phyloP scores from a whole-genome alignment of 2,113 vertebrate species.

The Mus spicilegus region DNA sequence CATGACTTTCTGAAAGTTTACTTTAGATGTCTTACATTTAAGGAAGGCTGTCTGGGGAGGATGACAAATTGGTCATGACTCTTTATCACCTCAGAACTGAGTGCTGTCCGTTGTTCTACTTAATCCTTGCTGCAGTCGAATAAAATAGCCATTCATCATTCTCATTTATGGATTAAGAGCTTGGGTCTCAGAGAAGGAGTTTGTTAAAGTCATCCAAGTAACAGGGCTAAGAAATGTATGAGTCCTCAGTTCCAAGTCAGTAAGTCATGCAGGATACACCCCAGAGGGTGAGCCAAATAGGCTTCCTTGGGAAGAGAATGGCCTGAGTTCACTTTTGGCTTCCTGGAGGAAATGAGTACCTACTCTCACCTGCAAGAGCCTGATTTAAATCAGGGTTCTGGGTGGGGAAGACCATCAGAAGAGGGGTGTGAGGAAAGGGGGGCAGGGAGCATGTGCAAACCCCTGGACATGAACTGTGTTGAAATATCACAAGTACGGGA shows the following conservation, averaged over 20 bases:
- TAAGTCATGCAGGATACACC: too few species aligned
- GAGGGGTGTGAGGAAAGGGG: neutral
- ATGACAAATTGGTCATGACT: neutral
- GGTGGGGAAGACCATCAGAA: too few species aligned
- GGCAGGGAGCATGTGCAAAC: neutral
- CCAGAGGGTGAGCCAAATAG: accelerated
- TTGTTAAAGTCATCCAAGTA: neutral
- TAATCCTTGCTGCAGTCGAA: neutral
- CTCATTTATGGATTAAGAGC: neutral
- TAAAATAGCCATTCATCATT: neutral
- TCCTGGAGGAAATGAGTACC: neutral
- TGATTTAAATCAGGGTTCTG: neutral
- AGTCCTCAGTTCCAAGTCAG: neutral
- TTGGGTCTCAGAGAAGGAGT: neutral
- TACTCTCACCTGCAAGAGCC: neutral
- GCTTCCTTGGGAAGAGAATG: accelerated
- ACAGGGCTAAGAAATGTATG: neutral
- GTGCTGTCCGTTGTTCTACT: neutral
- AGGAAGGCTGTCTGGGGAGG: neutral
- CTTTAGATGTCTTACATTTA: neutral
- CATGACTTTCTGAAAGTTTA: neutral
- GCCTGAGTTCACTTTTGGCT: neutral
- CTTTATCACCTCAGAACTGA: neutral
- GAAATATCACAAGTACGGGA: neutral
- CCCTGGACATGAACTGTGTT: neutral